A percentile compares a stretch with the other conserved stretches of the same genome.
phyloP scores from a whole-genome alignment of 2,888 invertebrate genomes.

The Monochamus alternatus region DNA sequence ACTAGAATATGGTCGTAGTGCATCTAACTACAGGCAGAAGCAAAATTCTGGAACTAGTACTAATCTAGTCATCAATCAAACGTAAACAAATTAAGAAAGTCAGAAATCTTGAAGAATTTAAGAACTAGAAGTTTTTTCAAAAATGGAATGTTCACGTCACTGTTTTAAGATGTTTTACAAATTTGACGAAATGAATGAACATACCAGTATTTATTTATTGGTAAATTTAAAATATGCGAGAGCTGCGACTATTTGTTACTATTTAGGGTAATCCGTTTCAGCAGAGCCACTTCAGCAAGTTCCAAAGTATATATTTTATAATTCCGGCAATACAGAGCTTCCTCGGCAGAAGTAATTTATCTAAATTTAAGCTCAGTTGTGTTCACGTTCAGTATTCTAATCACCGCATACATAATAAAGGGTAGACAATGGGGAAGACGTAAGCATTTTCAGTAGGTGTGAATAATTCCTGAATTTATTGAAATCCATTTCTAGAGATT shows the following conservation, averaged over 20 bases:
- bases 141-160: no score
- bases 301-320: conserved; percentile 29
- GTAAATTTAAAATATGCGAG: neutral
- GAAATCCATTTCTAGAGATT: conserved; percentile 48
- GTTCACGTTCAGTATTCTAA: conserved; percentile 26
- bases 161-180: no score
- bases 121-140: no score
- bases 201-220: no score
- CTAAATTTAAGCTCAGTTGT: conserved; percentile 27
- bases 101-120: no score
- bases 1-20: no score
- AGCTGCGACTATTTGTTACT: neutral
- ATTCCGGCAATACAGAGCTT: conserved; percentile 18
- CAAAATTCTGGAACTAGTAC: no score
- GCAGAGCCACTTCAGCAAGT: conserved; percentile 22
- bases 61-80: no score
- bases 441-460: conserved; percentile 34
- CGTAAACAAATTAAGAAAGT: no score
- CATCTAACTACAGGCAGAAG: no score
- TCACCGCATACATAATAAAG: conserved; percentile 32
- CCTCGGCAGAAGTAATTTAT: conserved; percentile 19
- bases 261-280: conserved; percentile 8
- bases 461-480: conserved; percentile 49
- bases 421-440: conserved; percentile 28
- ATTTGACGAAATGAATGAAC: no score